Evolutionary conservation across 2,888 invertebrate genomes (phyloP).

Genomic region (Drosophila colorata): DNA sequence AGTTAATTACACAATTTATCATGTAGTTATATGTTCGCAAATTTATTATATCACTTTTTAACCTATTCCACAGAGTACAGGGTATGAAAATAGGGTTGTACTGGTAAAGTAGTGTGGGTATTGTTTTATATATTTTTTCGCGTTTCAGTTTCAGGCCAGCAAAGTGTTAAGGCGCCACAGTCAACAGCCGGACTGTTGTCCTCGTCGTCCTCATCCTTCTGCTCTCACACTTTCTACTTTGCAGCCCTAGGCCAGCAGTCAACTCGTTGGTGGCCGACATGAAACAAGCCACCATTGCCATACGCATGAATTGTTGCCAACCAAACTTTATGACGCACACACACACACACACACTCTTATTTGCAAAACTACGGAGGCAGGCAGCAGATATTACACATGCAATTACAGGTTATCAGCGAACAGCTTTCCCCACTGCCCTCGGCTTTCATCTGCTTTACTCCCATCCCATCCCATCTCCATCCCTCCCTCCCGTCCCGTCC

Average conservation of each 20-base stretch:
- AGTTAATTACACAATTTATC: too few relatives aligned
- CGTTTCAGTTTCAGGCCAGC: conserved; percentile 3
- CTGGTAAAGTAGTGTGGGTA: too few relatives aligned
- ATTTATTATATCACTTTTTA: background rate
- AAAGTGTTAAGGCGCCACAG: conserved; percentile 21
- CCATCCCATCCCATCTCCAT: background rate
- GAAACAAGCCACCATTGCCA: conserved; percentile 19
- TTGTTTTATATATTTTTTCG: background rate
- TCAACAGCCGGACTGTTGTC: conserved; percentile 11
- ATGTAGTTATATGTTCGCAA: too few relatives aligned
- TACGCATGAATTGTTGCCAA: conserved; percentile 47
- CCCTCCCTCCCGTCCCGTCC: too few relatives aligned
- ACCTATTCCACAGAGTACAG: background rate
- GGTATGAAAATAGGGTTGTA: background rate
- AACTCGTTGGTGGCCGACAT: conserved; percentile 19
- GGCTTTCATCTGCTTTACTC: background rate
- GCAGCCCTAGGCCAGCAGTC: background rate
- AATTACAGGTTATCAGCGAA: conserved; percentile 53
- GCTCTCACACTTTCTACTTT: too few relatives aligned
- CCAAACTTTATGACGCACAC: conserved; percentile 42
- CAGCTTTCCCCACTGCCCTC: background rate
- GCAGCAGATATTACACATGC: conserved; percentile 42
- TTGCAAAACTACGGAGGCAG: conserved; percentile 9
- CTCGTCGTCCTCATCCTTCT: background rate
- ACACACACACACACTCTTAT: conserved; percentile 11